Evolutionary conservation across 2,888 invertebrate genomes (phyloP).

Genomic region (Bugulina stolonifera): DNA sequence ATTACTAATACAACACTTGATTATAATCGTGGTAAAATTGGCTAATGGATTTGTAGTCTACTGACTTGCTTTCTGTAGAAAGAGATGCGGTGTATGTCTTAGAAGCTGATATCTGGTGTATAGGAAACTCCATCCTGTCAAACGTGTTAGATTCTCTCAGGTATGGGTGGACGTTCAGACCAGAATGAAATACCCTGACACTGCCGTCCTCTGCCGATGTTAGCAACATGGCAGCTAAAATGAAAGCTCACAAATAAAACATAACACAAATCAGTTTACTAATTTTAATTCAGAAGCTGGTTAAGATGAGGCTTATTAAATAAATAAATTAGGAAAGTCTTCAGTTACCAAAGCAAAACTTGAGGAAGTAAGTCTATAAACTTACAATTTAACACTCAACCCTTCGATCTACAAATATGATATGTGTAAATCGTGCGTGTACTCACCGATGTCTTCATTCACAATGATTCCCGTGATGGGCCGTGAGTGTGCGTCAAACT

Average conservation of each 20-base stretch:
- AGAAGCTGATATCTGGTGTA: not conserved
- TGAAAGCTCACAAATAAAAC: not conserved
- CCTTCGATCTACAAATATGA: too few species aligned
- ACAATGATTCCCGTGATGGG: slow-evolving; percentile 15
- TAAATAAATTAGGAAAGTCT: too few species aligned
- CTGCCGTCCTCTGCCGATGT: slow-evolving; percentile 17
- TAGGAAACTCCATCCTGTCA: not conserved
- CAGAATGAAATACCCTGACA: slow-evolving; percentile 14
- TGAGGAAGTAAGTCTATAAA: too few species aligned
- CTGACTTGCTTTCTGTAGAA: not conserved
- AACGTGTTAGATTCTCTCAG: slow-evolving; percentile 12
- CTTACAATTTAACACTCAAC: too few species aligned
- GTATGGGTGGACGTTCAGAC: not conserved
- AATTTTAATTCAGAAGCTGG: too few species aligned
- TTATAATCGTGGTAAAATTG: too few species aligned
- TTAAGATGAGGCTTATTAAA: too few species aligned
- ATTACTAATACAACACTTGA: too few species aligned
- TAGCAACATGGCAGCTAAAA: slow-evolving; percentile 16
- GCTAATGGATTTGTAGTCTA: too few species aligned
- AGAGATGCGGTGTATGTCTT: not conserved
- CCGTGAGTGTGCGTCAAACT: slow-evolving; percentile 19
- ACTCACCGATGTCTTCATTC: slow-evolving; percentile 9
- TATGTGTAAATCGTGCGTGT: too few species aligned
- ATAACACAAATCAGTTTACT: too few species aligned
- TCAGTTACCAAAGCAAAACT: too few species aligned